These are phyloP conservation scores for Numenius arquata DNA, from an alignment of 2,113 vertebrate species.

Conservation along the genomic window DNA sequence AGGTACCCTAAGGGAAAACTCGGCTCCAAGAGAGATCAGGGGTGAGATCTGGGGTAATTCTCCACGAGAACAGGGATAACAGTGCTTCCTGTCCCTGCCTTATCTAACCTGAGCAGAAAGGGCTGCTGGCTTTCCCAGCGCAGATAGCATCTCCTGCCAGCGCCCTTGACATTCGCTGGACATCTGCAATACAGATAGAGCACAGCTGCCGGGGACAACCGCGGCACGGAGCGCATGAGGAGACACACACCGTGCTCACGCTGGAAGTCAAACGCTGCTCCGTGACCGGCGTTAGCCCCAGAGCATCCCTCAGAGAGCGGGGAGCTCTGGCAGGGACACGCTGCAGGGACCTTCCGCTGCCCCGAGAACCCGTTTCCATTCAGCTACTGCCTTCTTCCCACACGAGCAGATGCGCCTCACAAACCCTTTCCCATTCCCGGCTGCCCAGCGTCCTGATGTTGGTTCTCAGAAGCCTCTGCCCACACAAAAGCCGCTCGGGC, in stretches of 20 bases:
- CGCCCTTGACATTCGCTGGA: neutral
- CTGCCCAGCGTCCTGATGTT: fast-evolving
- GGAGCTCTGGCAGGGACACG: neutral
- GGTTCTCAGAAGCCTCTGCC: neutral
- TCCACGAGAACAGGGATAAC: neutral
- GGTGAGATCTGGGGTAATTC: neutral
- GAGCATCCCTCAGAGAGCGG: neutral
- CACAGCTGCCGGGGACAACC: fast-evolving
- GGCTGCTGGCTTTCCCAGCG: neutral
- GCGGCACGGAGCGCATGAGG: fast-evolving
- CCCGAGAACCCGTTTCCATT: fast-evolving
- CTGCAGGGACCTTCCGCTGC: neutral
- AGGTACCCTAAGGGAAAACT: neutral
- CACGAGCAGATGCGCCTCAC: fast-evolving
- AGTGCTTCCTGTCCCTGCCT: neutral
- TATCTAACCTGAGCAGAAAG: neutral
- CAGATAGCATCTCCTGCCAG: neutral
- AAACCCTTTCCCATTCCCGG: neutral
- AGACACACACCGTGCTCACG: fast-evolving
- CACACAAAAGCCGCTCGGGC: neutral
- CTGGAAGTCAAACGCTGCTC: neutral
- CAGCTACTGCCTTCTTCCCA: neutral
- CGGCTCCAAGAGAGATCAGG: neutral
- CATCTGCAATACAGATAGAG: neutral
- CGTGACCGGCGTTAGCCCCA: fast-evolving